A percentile compares a stretch with the other conserved stretches of the same genome.
phyloP scores from a whole-genome alignment of 2,113 vertebrate species.

The Apodemus speciosus region DNA sequence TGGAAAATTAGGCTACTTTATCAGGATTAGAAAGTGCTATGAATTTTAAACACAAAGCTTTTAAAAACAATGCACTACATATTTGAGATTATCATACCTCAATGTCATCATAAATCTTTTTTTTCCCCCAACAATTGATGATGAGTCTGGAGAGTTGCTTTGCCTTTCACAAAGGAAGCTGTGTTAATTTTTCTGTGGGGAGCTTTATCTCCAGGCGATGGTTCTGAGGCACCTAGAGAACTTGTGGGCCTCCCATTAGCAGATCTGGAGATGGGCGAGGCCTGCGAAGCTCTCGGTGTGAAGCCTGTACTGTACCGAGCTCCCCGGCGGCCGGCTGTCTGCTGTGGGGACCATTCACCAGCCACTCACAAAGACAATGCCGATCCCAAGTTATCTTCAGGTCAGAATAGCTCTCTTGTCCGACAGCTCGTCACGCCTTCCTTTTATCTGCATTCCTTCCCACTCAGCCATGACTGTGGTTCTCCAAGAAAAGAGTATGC shows the following conservation, averaged over 20 bases:
- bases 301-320: background rate
- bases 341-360: background rate
- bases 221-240: slow-evolving; percentile 47
- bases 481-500: background rate
- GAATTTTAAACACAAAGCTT: slow-evolving; percentile 86
- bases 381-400: slow-evolving; percentile 1
- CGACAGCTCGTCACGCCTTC: background rate
- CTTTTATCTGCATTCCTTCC: slow-evolving; percentile 45
- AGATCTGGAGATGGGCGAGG: slow-evolving; percentile 45
- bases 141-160: slow-evolving; percentile 79
- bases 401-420: slow-evolving; percentile 23
- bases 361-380: slow-evolving; percentile 21
- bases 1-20: slow-evolving; percentile 85
- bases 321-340: background rate
- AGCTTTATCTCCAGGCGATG: slow-evolving; percentile 56
- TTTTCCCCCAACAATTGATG: slow-evolving; percentile 75
- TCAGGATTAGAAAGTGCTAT: slow-evolving; percentile 84
- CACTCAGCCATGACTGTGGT: slow-evolving; percentile 9
- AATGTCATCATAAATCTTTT: slow-evolving; percentile 84
- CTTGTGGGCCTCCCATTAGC: background rate
- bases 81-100: slow-evolving; percentile 85
- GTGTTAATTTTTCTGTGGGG: slow-evolving; percentile 61
- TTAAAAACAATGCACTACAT: slow-evolving; percentile 79
- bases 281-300: background rate
- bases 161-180: slow-evolving; percentile 75